Evolutionary conservation across 2,888 invertebrate species (phyloP).

Genomic region (Parnassius glacialis): DNA sequence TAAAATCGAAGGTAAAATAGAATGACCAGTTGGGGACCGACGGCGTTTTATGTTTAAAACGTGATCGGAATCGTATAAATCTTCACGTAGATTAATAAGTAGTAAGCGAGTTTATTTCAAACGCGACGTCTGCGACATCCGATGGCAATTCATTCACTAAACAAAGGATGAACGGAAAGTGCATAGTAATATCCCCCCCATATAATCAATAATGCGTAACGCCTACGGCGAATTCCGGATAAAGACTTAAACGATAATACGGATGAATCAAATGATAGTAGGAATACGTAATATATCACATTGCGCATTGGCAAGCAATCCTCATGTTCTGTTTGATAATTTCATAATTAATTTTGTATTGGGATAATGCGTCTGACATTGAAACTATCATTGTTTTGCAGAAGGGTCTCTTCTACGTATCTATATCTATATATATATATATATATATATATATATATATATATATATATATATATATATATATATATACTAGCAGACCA

Average conservation of each 20-base stretch:
- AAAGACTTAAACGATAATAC: slow-evolving; percentile 39
- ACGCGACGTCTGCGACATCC: slow-evolving; percentile 45
- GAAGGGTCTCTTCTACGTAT: too few relatives aligned
- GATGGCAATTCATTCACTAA: slow-evolving; percentile 48
- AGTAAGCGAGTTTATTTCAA: not conserved
- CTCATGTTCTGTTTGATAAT: too few relatives aligned
- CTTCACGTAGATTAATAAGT: not conserved
- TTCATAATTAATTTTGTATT: too few relatives aligned
- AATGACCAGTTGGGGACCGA: slow-evolving; percentile 17
- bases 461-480: too few relatives aligned
- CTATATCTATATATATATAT: too few relatives aligned
- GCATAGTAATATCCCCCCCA: slow-evolving; percentile 41
- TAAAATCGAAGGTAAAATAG: slow-evolving; percentile 7
- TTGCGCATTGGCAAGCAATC: not conserved
- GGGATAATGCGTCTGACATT: too few relatives aligned
- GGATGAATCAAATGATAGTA: slow-evolving; percentile 42
- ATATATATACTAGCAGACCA: too few relatives aligned
- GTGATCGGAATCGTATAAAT: slow-evolving; percentile 9
- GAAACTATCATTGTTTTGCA: too few relatives aligned
- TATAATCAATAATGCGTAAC: slow-evolving; percentile 47
- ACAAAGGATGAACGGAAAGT: slow-evolving; percentile 45
- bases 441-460: too few relatives aligned
- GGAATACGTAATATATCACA: slow-evolving; percentile 25
- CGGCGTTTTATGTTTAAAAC: not conserved
- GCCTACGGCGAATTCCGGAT: slow-evolving; percentile 50